A percentile compares a stretch with the other conserved stretches of the same genome.
Conservation (phyloP, 2,797 vertebrate genomes). For the Scomberomorus guttatus region DNA sequence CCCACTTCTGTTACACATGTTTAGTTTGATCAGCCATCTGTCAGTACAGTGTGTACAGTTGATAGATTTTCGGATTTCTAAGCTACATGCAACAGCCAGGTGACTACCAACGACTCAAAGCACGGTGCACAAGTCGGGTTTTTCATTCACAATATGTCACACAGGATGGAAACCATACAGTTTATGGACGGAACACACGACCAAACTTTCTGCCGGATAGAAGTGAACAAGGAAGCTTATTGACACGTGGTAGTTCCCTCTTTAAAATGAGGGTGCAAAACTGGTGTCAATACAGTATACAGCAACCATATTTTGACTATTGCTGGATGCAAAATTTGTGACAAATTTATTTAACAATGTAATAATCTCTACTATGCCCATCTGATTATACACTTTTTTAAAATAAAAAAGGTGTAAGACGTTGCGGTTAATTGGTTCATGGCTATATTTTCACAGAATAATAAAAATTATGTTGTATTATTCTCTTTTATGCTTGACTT, state of each 20-base stretch:
- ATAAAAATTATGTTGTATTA: no score
- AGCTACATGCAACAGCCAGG: background rate
- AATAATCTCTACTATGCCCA: no score
- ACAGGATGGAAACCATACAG: background rate
- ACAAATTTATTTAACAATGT: no score
- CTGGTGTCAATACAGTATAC: background rate
- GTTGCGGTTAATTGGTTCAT: no score
- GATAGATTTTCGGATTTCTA: background rate
- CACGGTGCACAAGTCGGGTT: background rate
- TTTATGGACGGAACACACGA: background rate
- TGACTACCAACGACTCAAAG: background rate
- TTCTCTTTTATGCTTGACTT: no score
- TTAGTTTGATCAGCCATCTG: conserved; percentile 4
- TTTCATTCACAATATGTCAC: background rate
- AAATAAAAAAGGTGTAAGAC: no score
- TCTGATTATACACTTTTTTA: no score
- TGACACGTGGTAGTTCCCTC: background rate
- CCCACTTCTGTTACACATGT: conserved; percentile 63
- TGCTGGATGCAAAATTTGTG: no score
- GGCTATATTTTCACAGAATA: no score
- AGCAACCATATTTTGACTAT: no score
- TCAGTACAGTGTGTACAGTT: background rate
- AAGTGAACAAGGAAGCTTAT: no score
- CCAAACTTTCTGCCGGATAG: background rate
- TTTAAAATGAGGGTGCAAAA: background rate